Evolutionary conservation across 2,113 vertebrate genomes (phyloP), one percentile per base, ranked within the genome.

Genomic region (Hippotragus niger): DNA sequence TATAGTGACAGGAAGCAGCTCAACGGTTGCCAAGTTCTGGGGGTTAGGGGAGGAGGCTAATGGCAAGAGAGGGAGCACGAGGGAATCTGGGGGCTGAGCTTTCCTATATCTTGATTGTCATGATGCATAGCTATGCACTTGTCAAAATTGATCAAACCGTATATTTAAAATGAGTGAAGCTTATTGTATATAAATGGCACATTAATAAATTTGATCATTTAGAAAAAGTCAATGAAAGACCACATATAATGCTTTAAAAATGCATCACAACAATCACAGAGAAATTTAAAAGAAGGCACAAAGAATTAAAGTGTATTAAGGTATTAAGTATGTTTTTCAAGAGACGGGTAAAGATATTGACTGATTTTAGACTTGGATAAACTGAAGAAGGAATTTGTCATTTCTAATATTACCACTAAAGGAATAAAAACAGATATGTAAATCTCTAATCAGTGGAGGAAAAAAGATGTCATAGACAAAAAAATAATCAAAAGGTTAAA

Each of bases 271-370:
- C 13, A 14, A 14, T 16, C 27, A 45, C n/a, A 82, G 4, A 81
- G 82, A 92, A 67, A 9, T 83, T 95, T 88, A 80, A 90, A 80
- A 93, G 43, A 94, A 81, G 31, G 33, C 14, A 5, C 76, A 50
- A 29, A 17, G 83, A 85, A 94, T 94, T 88, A 95, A 82, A 91
- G 43, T 13, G 62, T 50, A 90, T 97, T 87, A 90, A 96, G 27
- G 40, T 87, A 90, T 91, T 83, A 92, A 88, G 53, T 82, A 53
- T 94, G 43, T 25, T 96, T 95, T 84, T 71, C 95, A 83, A 95
- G 36, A 84, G 80, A 95, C 58, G 1, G 64, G 13, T 81, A 89
- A 93, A 95, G 57, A 81, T 94, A 97, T 58, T 82, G 85, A 92
- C 84, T 94, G 64, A 74, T 52, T 94, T 89, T 27, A 93, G 62